A percentile compares a stretch with the other conserved stretches of the same genome.
phyloP scores from a whole-genome alignment of 2,113 vertebrate species.

The Ramphastos sulfuratus region DNA sequence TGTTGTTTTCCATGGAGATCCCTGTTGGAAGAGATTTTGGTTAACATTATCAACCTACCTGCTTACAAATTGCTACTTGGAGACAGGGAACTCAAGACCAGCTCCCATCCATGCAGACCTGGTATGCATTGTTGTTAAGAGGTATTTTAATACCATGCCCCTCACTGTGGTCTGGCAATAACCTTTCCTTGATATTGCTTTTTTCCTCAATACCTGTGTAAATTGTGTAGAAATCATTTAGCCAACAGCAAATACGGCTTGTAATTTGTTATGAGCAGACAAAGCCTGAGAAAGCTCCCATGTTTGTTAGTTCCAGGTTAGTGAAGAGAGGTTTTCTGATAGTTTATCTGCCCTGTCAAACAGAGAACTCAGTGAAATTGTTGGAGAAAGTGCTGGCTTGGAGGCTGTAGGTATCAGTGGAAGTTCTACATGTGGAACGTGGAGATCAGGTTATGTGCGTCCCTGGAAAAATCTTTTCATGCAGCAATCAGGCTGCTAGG shows the following conservation, averaged over 20 bases:
- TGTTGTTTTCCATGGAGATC: constrained; percentile 79
- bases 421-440: not conserved
- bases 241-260: not conserved
- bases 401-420: not conserved
- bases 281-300: not conserved
- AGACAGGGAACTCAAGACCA: not conserved
- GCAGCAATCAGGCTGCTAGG: not conserved
- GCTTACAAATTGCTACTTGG: not conserved
- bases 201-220: not conserved
- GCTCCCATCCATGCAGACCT: not conserved
- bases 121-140: not conserved
- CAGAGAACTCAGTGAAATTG: not conserved
- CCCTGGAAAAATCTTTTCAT: not conserved
- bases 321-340: not conserved
- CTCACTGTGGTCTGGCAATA: not conserved
- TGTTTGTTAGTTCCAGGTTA: not conserved
- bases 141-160: not conserved
- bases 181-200: not conserved
- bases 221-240: not conserved
- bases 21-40: constrained; percentile 69
- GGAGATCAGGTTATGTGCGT: not conserved
- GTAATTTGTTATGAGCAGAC: not conserved
- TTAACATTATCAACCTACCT: not conserved
- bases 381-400: not conserved
- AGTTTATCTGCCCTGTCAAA: not conserved